A percentile compares a stretch with the other conserved stretches of the same genome.
Conservation (phyloP, 2,797 vertebrate species). For the Gymnoscopelus microlampas region DNA sequence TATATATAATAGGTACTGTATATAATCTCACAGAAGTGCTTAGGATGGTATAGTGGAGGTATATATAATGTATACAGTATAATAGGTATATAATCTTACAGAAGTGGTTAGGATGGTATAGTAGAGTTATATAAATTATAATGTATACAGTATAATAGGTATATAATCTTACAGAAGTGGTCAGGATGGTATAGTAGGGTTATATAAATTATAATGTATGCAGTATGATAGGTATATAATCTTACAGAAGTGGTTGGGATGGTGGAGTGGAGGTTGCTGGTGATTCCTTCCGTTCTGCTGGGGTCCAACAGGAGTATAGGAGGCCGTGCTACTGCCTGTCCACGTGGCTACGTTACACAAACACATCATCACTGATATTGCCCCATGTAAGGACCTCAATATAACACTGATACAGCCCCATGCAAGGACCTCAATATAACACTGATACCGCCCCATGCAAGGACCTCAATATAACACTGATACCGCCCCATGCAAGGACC, state of each 20-base stretch:
- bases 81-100: constrained; percentile 58
- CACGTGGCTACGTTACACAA: constrained; percentile 55
- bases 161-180: constrained; percentile 70
- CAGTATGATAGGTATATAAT: background rate
- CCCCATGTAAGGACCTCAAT: no score
- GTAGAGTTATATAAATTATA: constrained; percentile 27
- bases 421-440: no score
- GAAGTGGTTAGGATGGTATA: constrained; percentile 73
- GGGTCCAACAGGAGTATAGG: constrained; percentile 66
- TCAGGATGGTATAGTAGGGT: constrained; percentile 69
- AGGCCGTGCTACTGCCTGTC: constrained; percentile 66
- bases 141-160: background rate
- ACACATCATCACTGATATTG: background rate
- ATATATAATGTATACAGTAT: background rate
- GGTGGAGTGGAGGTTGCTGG: constrained; percentile 70
- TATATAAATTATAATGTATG: background rate
- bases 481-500: no score
- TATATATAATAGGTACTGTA: background rate
- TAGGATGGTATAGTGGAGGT: constrained; percentile 69
- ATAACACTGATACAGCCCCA: no score
- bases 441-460: no score
- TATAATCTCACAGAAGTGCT: constrained; percentile 70
- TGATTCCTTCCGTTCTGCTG: constrained; percentile 68
- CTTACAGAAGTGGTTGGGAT: constrained; percentile 75
- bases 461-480: no score